These are phyloP conservation scores for human DNA, from an alignment of 2,113 vertebrate genomes.

Conservation along the genomic window DNA sequence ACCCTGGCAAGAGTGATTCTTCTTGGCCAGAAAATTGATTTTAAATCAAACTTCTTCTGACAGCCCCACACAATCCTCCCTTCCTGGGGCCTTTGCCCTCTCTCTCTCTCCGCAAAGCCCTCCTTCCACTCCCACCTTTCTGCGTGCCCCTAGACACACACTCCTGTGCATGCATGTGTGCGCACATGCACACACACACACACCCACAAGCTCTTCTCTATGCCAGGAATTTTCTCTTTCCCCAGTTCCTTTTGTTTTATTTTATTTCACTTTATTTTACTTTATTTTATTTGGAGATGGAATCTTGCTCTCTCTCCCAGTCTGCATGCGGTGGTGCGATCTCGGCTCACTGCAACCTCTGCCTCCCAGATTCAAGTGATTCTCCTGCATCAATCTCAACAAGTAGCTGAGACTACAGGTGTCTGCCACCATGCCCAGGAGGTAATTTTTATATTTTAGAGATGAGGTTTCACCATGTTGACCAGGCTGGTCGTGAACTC, in stretches of 20 bases:
- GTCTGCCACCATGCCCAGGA: too few relatives aligned
- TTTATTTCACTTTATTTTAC: too few relatives aligned
- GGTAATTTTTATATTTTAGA: too few relatives aligned
- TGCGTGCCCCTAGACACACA: not conserved
- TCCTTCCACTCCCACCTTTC: not conserved
- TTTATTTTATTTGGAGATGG: too few relatives aligned
- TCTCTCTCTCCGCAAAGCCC: not conserved
- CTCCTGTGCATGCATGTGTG: not conserved
- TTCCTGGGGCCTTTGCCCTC: not conserved
- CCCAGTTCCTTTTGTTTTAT: not conserved
- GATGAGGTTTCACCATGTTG: too few relatives aligned
- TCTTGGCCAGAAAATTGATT: constrained; percentile 71
- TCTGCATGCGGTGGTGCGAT: too few relatives aligned
- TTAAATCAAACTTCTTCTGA: constrained; percentile 58
- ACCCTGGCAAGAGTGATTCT: constrained; percentile 64
- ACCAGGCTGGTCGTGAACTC: too few relatives aligned
- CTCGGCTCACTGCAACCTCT: too few relatives aligned
- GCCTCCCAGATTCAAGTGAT: too few relatives aligned
- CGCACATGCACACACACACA: not conserved
- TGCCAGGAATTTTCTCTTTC: not conserved
- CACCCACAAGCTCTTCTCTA: not conserved
- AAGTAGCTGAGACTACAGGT: too few relatives aligned
- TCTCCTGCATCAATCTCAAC: too few relatives aligned
- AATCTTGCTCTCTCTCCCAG: too few relatives aligned
- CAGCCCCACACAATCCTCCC: not conserved